Percentiles rank a stretch among this genome's conserved stretches.
These are phyloP conservation scores for Drosophila melanica DNA, from an alignment of 1,140 invertebrate genomes.

Conservation along the genomic window DNA sequence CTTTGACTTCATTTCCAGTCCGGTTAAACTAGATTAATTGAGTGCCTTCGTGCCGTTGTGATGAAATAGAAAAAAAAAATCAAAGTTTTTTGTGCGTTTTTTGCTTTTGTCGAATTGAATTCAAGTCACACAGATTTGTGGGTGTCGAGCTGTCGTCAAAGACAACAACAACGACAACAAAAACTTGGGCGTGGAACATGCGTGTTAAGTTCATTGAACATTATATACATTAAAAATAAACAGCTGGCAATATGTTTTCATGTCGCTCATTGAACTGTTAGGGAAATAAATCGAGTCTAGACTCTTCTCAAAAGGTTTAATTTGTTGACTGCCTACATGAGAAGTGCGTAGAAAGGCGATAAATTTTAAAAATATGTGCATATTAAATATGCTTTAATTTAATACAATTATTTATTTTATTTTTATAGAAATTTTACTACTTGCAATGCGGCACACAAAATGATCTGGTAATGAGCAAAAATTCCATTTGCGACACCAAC, in stretches of 20 bases:
- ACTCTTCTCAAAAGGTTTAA: background rate
- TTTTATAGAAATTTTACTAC: background rate
- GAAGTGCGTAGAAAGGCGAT: background rate
- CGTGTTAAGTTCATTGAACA: conserved; percentile 75
- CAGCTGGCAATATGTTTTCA: conserved; percentile 47
- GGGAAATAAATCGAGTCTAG: conserved; percentile 23
- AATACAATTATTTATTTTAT: background rate
- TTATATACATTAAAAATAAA: conserved; percentile 72
- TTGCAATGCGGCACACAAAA: conserved; percentile 17
- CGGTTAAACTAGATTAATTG: conserved; percentile 82
- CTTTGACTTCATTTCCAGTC: conserved; percentile 65
- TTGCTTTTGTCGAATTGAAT: conserved; percentile 53
- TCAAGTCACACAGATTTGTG: conserved; percentile 64
- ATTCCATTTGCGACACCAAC: conserved; percentile 12
- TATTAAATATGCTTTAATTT: background rate
- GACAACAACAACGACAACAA: too few species aligned
- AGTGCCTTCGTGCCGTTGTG: conserved; percentile 49
- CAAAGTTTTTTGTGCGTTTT: conserved; percentile 40
- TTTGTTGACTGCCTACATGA: background rate
- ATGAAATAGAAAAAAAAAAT: conserved; percentile 35
- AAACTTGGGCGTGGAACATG: conserved; percentile 50
- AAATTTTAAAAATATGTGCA: background rate
- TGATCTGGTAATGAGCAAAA: conserved; percentile 18
- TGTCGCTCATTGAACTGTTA: conserved; percentile 50
- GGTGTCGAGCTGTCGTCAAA: conserved; percentile 46